Evolutionary conservation across 2,113 vertebrate species (phyloP), one percentile per base, ranked within the genome.

Genomic region (Dicentrarchus labrax): DNA sequence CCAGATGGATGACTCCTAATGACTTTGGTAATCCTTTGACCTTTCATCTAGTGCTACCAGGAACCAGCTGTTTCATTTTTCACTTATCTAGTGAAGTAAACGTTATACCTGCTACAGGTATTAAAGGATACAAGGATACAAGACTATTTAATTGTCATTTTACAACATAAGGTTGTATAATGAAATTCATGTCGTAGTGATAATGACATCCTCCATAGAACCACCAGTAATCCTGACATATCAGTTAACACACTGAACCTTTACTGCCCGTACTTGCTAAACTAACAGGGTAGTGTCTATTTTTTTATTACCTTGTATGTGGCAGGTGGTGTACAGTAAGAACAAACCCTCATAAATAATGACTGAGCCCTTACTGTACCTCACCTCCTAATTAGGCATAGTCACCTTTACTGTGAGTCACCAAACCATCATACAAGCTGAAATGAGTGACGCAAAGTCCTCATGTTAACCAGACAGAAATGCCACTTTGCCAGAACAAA

Each of bases 391-490:
- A 60, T 70, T 39, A 67, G 41, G 57, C 15, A 4, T 41, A 22
- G 22, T 67, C 67, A 65, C 50, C 50, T 51, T 56, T 6, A 13
- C 47, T 45, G 41, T 56, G 69, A 62, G 54, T 54, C 47, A 78
- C 4, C 21, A 72, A 66, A 66, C 47, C 17, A 57, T 2, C 30
- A 43, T 19, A 71, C 43, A 21, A 69, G 22, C 36, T 13, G 51
- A 67, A 66, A 62, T 0, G 2, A 43, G 22, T 4, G 48, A 77
- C 47, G 21, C 38, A 51, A 41, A 62, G 43, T 8, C 12, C 78
- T 50, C 24, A n/a, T 12, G 39, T 50, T 83, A 30, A 12, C 30
- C 59, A 53, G 61, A 76, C 43, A 11, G 17, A 50, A 83, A 51
- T 30, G 10, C 13, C 22, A 53, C 73, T 57, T 59, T 43, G 7